These are phyloP conservation scores for Aspidiotus destructor DNA, from an alignment of 2,888 invertebrate genomes.

Conservation along the genomic window DNA sequence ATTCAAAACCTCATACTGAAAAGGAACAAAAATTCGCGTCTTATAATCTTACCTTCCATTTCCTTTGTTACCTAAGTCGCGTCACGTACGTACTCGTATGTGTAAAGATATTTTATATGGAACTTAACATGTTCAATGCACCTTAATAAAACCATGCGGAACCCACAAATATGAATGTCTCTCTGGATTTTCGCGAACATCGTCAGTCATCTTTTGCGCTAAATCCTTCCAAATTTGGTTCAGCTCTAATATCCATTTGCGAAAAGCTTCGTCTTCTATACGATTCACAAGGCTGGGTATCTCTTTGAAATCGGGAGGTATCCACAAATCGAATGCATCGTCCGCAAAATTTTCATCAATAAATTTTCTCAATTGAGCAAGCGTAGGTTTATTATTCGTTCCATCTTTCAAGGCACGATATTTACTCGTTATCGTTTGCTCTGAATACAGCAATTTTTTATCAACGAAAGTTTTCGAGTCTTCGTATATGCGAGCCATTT, in stretches of 20 bases:
- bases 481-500: slow-evolving; percentile 54
- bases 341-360: slow-evolving; percentile 49
- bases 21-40: no score
- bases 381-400: slow-evolving; percentile 25
- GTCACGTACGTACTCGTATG: no score
- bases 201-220: slow-evolving; percentile 48
- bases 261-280: slow-evolving; percentile 42
- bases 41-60: no score
- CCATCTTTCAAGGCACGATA: slow-evolving; percentile 32
- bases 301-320: slow-evolving; percentile 39
- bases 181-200: slow-evolving; percentile 44
- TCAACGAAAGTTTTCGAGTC: slow-evolving; percentile 82
- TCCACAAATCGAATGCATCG: slow-evolving; percentile 30
- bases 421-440: slow-evolving; percentile 35
- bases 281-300: slow-evolving; percentile 43
- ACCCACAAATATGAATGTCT: slow-evolving; percentile 58
- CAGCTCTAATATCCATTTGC: slow-evolving; percentile 42
- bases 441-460: slow-evolving; percentile 48
- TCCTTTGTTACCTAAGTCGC: no score
- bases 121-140: not conserved
- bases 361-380: slow-evolving; percentile 41
- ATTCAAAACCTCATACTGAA: no score
- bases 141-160: slow-evolving; percentile 49
- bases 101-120: no score
- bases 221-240: slow-evolving; percentile 39